Conservation (phyloP, 2,797 vertebrate species). For the Muscicapa comitata region DNA sequence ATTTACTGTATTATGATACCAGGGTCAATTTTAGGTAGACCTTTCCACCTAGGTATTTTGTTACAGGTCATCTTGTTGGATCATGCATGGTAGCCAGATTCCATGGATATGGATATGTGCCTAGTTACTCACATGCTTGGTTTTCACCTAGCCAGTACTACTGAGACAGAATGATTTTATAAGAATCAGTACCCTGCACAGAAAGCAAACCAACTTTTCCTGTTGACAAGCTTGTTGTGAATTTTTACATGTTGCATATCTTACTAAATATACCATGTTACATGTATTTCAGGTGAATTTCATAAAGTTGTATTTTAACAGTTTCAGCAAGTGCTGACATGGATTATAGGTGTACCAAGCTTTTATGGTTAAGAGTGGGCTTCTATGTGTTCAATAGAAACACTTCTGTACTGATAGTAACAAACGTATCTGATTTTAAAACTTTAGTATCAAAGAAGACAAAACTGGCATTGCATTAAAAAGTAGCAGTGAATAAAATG, state of each 20-base stretch:
- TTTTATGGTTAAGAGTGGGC: not conserved
- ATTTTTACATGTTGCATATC: not conserved
- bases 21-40: conserved; percentile 37
- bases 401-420: not conserved
- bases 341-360: not conserved
- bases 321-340: not conserved
- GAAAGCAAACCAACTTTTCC: not conserved
- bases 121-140: not conserved
- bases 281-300: not conserved
- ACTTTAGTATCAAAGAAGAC: not conserved
- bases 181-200: not conserved
- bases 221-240: not conserved
- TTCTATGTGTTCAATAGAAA: not conserved
- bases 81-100: not conserved
- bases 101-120: not conserved
- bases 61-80: conserved; percentile 34
- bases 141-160: conserved; percentile 4
- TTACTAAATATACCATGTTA: not conserved
- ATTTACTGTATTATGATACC: not conserved
- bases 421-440: not conserved
- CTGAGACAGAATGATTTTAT: not conserved
- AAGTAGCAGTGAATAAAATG: not conserved
- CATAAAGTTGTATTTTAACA: not conserved
- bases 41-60: conserved; percentile 30
- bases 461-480: not conserved